Percentiles rank a stretch among this genome's conserved stretches.
phyloP scores from a whole-genome alignment of 2,797 vertebrate species.

The Cyprinodon diabolis region DNA sequence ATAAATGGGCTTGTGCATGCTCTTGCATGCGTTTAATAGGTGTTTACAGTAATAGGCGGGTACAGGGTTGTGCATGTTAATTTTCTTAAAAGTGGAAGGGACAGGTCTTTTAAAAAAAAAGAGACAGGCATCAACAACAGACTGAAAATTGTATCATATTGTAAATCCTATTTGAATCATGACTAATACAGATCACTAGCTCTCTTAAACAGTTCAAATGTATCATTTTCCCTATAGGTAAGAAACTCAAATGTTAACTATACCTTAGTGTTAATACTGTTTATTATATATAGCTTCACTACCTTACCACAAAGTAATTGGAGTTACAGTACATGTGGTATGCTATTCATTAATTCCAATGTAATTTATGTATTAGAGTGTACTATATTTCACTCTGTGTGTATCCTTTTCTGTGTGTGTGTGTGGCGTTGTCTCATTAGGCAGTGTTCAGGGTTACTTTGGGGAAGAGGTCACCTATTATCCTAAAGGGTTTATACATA shows the following conservation, averaged over 20 bases:
- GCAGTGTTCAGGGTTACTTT: conserved; percentile 42
- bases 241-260: conserved; percentile 13
- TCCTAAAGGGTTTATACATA: conserved; percentile 48
- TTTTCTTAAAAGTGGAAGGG: too few relatives aligned
- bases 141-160: neutral
- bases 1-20: too few relatives aligned
- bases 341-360: conserved; percentile 51
- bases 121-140: neutral
- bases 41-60: too few relatives aligned
- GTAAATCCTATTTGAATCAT: neutral
- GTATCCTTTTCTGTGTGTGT: neutral
- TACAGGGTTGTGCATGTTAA: too few relatives aligned
- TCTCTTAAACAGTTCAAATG: neutral
- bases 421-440: conserved; percentile 63
- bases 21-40: too few relatives aligned
- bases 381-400: neutral
- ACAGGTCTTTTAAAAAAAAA: too few relatives aligned
- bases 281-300: conserved; percentile 30
- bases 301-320: conserved; percentile 45
- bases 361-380: conserved; percentile 16
- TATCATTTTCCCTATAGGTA: conserved; percentile 2
- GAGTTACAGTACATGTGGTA: conserved; percentile 22
- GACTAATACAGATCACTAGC: neutral
- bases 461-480: conserved; percentile 53
- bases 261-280: conserved; percentile 16